These are phyloP conservation scores for Hylaea fasciaria DNA, from an alignment of 2,888 invertebrate genomes.

Conservation along the genomic window DNA sequence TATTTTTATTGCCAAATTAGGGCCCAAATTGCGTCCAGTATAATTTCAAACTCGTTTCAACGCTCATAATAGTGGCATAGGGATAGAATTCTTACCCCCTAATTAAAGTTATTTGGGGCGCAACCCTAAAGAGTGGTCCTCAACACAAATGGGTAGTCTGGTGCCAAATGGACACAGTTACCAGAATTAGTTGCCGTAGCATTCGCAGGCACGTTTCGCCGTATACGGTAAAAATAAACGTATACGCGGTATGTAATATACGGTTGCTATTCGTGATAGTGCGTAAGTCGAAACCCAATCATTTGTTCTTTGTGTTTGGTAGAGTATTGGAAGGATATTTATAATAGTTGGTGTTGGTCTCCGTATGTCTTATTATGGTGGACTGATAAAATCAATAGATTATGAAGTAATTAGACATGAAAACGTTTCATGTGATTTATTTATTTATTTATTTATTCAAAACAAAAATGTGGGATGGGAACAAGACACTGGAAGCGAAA, in stretches of 20 bases:
- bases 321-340: too few species aligned
- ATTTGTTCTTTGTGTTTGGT: not conserved
- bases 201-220: slow-evolving; percentile 39
- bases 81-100: slow-evolving; percentile 54
- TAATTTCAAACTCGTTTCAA: slow-evolving; percentile 30
- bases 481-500: too few species aligned
- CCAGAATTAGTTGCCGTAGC: slow-evolving; percentile 42
- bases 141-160: slow-evolving; percentile 49
- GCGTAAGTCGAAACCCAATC: not conserved
- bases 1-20: slow-evolving; percentile 26
- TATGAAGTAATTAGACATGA: too few species aligned
- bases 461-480: too few species aligned
- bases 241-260: not conserved
- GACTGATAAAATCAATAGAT: too few species aligned
- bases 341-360: too few species aligned
- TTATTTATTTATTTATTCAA: too few species aligned
- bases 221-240: slow-evolving; percentile 21
- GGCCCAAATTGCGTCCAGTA: slow-evolving; percentile 26
- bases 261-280: slow-evolving; percentile 7
- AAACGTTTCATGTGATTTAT: too few species aligned
- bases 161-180: slow-evolving; percentile 58
- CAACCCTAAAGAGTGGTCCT: slow-evolving; percentile 55
- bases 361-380: too few species aligned
- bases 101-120: slow-evolving; percentile 61
- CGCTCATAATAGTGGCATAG: slow-evolving; percentile 51